Evolutionary conservation across 30 jellyfish, hydroid and myxozoan genomes (phyloP).

Genomic region (Nemopilema nomurai): DNA sequence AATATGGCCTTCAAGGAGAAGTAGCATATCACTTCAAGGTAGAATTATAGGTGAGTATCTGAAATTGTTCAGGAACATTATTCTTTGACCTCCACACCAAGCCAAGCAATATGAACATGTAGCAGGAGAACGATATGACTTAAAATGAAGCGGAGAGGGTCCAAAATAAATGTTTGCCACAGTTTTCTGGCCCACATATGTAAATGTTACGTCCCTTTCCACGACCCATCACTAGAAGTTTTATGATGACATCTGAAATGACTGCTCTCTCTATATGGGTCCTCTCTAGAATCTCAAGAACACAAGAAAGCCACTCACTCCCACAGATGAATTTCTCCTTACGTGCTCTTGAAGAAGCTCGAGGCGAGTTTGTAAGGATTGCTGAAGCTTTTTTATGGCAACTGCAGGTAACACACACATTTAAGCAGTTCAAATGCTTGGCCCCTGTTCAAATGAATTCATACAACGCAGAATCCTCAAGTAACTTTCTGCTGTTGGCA

Average conservation of each 20-base stretch:
- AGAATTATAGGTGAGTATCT: neutral
- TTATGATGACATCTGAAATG: neutral
- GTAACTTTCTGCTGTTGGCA: neutral
- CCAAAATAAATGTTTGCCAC: constrained; percentile 2
- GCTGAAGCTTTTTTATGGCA: constrained; percentile 1
- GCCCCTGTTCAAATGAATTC: constrained; percentile 9
- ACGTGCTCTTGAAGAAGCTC: neutral
- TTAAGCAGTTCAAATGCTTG: neutral
- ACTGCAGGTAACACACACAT: neutral
- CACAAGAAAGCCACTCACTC: neutral
- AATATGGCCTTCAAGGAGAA: neutral
- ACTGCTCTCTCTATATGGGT: neutral
- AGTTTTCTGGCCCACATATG: neutral
- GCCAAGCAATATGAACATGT: neutral
- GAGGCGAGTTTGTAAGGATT: constrained; percentile 1
- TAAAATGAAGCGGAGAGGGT: neutral
- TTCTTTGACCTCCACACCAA: constrained; percentile 3
- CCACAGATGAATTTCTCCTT: neutral
- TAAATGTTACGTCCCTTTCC: neutral
- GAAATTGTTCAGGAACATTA: neutral
- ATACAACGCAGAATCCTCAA: neutral
- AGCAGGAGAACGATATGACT: neutral
- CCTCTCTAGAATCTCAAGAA: neutral
- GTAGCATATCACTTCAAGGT: neutral
- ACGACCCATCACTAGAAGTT: constrained; percentile 1